phyloP scores from a whole-genome alignment of 1,140 invertebrate genomes.

The Temnothorax longispinosus region DNA sequence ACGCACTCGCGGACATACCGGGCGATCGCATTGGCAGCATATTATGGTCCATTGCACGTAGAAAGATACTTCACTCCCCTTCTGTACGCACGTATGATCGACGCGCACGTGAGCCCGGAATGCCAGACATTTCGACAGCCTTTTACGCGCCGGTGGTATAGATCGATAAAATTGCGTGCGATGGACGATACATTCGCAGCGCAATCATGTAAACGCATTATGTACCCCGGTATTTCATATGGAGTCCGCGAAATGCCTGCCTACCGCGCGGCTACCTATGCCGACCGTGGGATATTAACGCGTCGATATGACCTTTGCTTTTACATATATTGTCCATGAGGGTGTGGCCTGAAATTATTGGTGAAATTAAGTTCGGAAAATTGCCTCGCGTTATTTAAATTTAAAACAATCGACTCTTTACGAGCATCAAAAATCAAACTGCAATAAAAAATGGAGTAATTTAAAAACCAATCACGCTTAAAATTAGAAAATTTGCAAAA shows the following conservation, averaged over 20 bases:
- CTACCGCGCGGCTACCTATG: background rate
- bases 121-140: conserved; percentile 40
- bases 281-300: conserved; percentile 22
- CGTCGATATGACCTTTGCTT: background rate
- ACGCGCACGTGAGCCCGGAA: conserved; percentile 1
- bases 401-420: background rate
- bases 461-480: background rate
- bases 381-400: background rate
- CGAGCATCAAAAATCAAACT: background rate
- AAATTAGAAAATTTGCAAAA: background rate
- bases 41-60: conserved; percentile 12
- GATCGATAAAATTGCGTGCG: conserved; percentile 24
- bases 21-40: background rate
- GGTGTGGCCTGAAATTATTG: background rate
- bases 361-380: background rate
- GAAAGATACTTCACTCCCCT: conserved; percentile 20
- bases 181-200: background rate
- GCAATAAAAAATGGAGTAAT: background rate
- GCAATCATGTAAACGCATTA: conserved; percentile 31
- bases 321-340: background rate
- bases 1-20: background rate
- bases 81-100: background rate
- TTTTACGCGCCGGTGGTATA: conserved; percentile 1
- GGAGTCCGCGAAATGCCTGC: background rate
- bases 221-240: conserved; percentile 8